These are phyloP conservation scores for Lacanobia oleracea DNA, from an alignment of 2,888 invertebrate species.

Conservation along the genomic window DNA sequence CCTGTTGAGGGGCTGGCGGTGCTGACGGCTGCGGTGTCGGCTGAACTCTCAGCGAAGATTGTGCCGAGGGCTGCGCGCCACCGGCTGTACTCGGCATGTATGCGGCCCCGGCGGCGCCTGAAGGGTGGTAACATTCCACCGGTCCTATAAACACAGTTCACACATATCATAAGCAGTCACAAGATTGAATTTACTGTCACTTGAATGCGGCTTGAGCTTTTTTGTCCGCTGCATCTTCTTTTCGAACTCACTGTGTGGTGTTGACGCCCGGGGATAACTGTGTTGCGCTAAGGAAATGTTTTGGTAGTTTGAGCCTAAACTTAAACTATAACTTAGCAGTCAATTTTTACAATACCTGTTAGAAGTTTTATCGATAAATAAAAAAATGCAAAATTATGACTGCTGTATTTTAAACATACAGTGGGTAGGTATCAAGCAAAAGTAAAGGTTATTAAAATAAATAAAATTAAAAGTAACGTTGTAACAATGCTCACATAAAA, in stretches of 20 bases:
- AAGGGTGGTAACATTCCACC: slow-evolving; percentile 87
- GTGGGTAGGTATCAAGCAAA: slow-evolving; percentile 5
- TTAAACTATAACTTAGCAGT: not conserved
- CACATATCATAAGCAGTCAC: slow-evolving; percentile 11
- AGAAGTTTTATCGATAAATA: not conserved
- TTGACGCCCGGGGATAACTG: slow-evolving; percentile 89
- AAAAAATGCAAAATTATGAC: not conserved
- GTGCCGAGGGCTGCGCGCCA: slow-evolving; percentile 79
- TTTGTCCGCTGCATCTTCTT: slow-evolving; percentile 21
- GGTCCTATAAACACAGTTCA: slow-evolving; percentile 74
- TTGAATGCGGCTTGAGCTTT: not conserved
- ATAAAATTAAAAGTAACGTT: too few species aligned
- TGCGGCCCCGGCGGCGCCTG: slow-evolving; percentile 78
- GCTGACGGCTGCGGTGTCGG: slow-evolving; percentile 83
- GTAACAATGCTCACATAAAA: slow-evolving; percentile 46
- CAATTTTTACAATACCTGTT: not conserved
- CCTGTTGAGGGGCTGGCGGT: slow-evolving; percentile 84
- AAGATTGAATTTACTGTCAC: not conserved
- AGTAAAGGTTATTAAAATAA: too few species aligned
- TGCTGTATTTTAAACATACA: slow-evolving; percentile 15
- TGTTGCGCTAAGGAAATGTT: slow-evolving; percentile 81
- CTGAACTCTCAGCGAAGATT: slow-evolving; percentile 80
- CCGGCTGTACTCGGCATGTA: slow-evolving; percentile 81
- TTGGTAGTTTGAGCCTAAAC: not conserved
- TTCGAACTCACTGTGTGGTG: slow-evolving; percentile 87